Conservation (phyloP, 2,113 vertebrate species). For the Apeltes quadracus region DNA sequence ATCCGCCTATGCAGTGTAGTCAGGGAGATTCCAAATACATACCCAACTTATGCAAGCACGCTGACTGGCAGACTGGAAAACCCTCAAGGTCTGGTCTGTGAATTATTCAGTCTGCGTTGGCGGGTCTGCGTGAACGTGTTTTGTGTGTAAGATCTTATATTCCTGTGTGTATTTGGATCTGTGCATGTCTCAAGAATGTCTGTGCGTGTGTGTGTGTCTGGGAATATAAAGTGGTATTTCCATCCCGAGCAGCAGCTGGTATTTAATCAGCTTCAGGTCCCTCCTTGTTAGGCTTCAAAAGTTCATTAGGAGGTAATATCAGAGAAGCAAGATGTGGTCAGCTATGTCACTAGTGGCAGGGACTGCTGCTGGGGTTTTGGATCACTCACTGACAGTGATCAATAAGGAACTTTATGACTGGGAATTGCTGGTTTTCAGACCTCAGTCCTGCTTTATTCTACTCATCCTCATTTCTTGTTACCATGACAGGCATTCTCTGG, state of each 20-base stretch:
- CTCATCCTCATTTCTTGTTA: neutral
- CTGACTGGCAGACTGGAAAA: conserved; percentile 53
- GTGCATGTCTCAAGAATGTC: conserved; percentile 2
- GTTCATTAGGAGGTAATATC: conserved; percentile 46
- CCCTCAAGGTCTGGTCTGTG: conserved; percentile 60
- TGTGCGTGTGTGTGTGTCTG: conserved; percentile 11
- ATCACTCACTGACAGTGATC: neutral
- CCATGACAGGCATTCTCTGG: neutral
- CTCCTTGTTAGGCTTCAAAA: conserved; percentile 20
- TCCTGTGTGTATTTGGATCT: conserved; percentile 11
- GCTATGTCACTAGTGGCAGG: conserved; percentile 18
- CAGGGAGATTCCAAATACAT: conserved; percentile 67
- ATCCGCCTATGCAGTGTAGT: conserved; percentile 55
- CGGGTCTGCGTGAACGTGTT: conserved; percentile 42
- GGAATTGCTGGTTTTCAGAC: neutral
- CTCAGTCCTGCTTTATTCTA: neutral
- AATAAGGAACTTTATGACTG: neutral
- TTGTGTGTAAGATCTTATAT: conserved; percentile 30
- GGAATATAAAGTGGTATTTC: conserved; percentile 55
- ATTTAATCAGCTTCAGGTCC: conserved; percentile 49
- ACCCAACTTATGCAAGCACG: conserved; percentile 6
- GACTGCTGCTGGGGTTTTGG: neutral
- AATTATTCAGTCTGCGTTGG: conserved; percentile 74
- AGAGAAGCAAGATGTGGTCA: conserved; percentile 22
- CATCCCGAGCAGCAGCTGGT: conserved; percentile 30